Evolutionary conservation across 37 sponge, comb jelly and placozoan species (phyloP).

Genomic region (Geodia barretti): DNA sequence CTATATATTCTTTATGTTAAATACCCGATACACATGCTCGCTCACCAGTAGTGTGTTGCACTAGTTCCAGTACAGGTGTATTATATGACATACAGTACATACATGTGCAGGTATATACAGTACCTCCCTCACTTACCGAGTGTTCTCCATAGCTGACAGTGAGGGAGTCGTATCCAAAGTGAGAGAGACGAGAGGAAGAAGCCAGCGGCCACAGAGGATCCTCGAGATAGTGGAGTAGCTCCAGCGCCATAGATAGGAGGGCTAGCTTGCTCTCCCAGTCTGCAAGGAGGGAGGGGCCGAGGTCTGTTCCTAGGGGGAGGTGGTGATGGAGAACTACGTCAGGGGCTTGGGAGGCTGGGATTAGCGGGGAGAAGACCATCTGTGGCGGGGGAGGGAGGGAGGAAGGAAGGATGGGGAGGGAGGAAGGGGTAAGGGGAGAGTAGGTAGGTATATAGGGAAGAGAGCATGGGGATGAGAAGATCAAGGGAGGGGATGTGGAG

Average conservation of each 20-base stretch:
- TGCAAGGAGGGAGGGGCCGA: constrained; percentile 22
- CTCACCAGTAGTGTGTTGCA: too few relatives aligned
- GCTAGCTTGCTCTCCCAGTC: constrained; percentile 31
- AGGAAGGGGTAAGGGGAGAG: background rate
- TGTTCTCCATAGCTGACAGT: constrained; percentile 24
- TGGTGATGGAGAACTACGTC: background rate
- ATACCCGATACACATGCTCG: too few relatives aligned
- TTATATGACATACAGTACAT: too few relatives aligned
- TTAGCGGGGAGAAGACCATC: constrained; percentile 9
- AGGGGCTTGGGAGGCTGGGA: background rate
- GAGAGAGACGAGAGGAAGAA: background rate
- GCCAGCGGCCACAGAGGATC: constrained; percentile 23
- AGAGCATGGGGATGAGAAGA: background rate
- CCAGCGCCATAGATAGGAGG: constrained; percentile 26
- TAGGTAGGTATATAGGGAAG: background rate
- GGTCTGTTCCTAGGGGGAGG: background rate
- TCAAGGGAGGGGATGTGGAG: background rate
- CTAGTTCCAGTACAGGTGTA: too few relatives aligned
- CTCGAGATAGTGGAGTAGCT: constrained; percentile 37
- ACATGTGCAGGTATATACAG: too few relatives aligned
- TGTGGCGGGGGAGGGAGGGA: background rate
- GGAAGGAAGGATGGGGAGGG: background rate
- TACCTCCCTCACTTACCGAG: background rate
- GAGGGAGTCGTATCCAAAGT: constrained; percentile 26
- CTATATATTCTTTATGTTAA: too few relatives aligned